A percentile compares a stretch with the other conserved stretches of the same genome.
These are phyloP conservation scores for Pilophorus perplexus DNA, from an alignment of 2,888 invertebrate genomes.

Conservation along the genomic window DNA sequence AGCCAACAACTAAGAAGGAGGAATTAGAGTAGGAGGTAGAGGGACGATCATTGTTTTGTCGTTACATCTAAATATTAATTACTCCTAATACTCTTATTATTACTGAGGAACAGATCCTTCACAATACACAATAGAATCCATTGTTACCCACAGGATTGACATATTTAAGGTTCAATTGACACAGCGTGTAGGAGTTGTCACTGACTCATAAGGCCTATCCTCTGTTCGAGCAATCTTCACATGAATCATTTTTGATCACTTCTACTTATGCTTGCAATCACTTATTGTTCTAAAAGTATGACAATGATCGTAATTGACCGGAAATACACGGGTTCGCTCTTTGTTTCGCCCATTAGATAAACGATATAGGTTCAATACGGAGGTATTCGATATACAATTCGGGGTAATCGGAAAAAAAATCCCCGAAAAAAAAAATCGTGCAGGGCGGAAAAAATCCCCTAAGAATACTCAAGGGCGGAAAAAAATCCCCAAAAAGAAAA, in stretches of 20 bases:
- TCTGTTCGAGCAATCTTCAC: neutral
- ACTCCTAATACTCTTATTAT: constrained; percentile 38
- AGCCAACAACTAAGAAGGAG: constrained; percentile 1
- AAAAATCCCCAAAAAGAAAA: no score
- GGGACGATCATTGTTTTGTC: constrained; percentile 23
- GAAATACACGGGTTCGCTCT: no score
- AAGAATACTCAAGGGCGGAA: no score
- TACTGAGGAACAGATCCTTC: constrained; percentile 20
- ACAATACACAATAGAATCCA: constrained; percentile 41
- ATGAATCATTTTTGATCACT: neutral
- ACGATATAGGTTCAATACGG: no score
- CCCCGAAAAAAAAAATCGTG: no score
- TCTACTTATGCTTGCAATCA: no score
- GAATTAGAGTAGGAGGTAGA: neutral
- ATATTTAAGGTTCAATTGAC: constrained; percentile 42
- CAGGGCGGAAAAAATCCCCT: no score
- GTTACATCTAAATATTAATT: constrained; percentile 39
- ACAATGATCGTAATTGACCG: no score
- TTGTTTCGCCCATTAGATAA: no score
- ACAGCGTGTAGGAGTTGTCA: constrained; percentile 33
- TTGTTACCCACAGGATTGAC: constrained; percentile 37
- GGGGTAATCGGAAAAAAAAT: no score
- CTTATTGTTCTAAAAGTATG: no score
- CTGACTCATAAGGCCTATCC: constrained; percentile 25
- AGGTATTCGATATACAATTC: no score